phyloP scores from a whole-genome alignment of 2,113 vertebrate species.

The Leucopsar rothschildi region DNA sequence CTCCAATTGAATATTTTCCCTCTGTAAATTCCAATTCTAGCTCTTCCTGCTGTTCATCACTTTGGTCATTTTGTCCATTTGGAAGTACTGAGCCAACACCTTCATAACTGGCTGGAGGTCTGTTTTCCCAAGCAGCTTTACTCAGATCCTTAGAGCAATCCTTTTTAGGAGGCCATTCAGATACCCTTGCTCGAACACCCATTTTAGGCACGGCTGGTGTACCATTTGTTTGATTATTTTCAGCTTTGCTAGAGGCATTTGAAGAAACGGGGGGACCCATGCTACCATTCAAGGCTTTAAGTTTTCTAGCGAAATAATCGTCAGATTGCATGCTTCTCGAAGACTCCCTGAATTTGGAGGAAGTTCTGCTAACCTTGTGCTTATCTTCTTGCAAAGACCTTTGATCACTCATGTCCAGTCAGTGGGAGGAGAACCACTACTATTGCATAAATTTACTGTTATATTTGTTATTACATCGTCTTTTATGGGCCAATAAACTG shows the following conservation, averaged over 20 bases:
- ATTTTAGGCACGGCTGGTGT: slow-evolving; percentile 94
- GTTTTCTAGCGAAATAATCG: slow-evolving; percentile 90
- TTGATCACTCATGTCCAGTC: slow-evolving; percentile 84
- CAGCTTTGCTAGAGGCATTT: slow-evolving; percentile 76
- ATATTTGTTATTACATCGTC: slow-evolving; percentile 71
- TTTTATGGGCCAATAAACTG: background rate
- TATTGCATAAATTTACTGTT: slow-evolving; percentile 60
- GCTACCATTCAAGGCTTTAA: slow-evolving; percentile 87
- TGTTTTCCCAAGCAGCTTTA: slow-evolving; percentile 82
- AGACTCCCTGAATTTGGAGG: slow-evolving; percentile 79
- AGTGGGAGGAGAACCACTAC: slow-evolving; percentile 32
- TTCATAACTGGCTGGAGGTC: slow-evolving; percentile 80
- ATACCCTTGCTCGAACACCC: slow-evolving; percentile 93
- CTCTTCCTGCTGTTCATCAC: slow-evolving; percentile 76
- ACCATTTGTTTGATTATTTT: slow-evolving; percentile 83
- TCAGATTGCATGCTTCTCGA: slow-evolving; percentile 91
- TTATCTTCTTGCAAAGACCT: slow-evolving; percentile 80
- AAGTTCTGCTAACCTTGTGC: slow-evolving; percentile 76
- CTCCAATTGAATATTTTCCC: slow-evolving; percentile 79
- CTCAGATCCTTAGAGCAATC: slow-evolving; percentile 77
- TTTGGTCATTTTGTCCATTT: slow-evolving; percentile 85
- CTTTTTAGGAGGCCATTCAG: slow-evolving; percentile 94
- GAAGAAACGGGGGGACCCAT: slow-evolving; percentile 82
- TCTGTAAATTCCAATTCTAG: slow-evolving; percentile 83
- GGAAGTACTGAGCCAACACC: slow-evolving; percentile 77